phyloP scores from a whole-genome alignment of 1,140 invertebrate species.

The Belonocnema kinseyi region DNA sequence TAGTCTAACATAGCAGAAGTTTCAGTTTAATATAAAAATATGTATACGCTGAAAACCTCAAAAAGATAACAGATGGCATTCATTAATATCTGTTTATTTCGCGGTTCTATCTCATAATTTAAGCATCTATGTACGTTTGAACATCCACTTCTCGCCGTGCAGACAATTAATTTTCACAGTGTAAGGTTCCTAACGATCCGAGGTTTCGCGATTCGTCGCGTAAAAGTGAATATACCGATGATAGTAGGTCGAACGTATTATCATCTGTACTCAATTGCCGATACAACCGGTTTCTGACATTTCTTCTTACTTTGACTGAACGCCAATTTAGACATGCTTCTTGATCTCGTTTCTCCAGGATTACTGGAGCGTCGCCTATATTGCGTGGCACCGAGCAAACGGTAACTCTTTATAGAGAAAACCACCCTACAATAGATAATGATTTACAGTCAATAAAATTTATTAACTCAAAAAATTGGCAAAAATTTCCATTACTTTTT shows the following conservation, averaged over 20 bases:
- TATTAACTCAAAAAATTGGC: too few species aligned
- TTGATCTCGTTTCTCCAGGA: constrained; percentile 8
- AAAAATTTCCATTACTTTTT: too few species aligned
- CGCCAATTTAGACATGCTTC: constrained; percentile 25
- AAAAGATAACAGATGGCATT: not conserved
- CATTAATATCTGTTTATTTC: not conserved
- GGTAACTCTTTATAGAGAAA: not conserved
- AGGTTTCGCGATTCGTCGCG: not conserved
- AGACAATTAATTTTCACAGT: not conserved
- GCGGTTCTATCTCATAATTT: not conserved
- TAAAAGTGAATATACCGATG: constrained; percentile 3
- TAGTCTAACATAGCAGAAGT: too few species aligned
- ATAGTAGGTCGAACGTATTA: constrained; percentile 8
- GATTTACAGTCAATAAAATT: too few species aligned
- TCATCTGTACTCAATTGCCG: constrained; percentile 15
- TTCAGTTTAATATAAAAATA: too few species aligned
- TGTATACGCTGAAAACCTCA: too few species aligned
- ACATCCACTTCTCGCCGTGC: not conserved
- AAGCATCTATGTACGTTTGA: not conserved
- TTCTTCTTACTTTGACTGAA: constrained; percentile 26
- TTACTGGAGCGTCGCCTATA: constrained; percentile 15
- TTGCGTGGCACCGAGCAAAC: not conserved
- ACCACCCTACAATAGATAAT: too few species aligned
- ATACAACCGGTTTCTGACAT: constrained; percentile 26
- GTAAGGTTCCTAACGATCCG: not conserved